These are phyloP conservation scores for Ips typographus DNA, from an alignment of 1,140 invertebrate species.

Conservation along the genomic window DNA sequence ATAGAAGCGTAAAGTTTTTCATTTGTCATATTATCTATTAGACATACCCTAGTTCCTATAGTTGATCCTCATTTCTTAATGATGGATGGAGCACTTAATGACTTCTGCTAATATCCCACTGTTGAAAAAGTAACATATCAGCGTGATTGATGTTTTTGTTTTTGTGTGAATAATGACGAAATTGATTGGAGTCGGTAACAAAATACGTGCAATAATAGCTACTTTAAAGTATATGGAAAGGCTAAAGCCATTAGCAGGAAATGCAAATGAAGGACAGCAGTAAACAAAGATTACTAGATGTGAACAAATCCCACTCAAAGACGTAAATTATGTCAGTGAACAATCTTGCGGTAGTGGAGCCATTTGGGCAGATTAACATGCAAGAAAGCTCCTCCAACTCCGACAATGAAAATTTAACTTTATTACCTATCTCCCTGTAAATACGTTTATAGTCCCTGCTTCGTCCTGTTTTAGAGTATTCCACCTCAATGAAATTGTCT, in stretches of 20 bases:
- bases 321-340: conserved; percentile 51
- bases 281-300: conserved; percentile 47
- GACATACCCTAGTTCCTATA: conserved; percentile 13
- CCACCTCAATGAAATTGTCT: conserved; percentile 33
- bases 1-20: conserved; percentile 28
- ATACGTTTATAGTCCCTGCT: conserved; percentile 42
- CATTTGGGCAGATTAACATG: conserved; percentile 48
- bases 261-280: conserved; percentile 45
- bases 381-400: conserved; percentile 44
- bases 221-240: conserved; percentile 35
- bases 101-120: conserved; percentile 23
- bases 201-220: neutral
- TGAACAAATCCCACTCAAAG: conserved; percentile 48
- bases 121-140: conserved; percentile 12
- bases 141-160: conserved; percentile 32
- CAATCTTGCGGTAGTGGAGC: conserved; percentile 48
- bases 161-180: conserved; percentile 3
- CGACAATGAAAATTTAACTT: conserved; percentile 47
- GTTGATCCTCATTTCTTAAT: conserved; percentile 13
- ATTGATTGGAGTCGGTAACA: neutral
- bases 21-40: conserved; percentile 33
- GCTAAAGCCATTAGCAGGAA: conserved; percentile 39
- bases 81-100: conserved; percentile 29
- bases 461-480: conserved; percentile 29
- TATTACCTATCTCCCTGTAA: conserved; percentile 46